These are phyloP conservation scores for Rotaria macrura DNA, from an alignment of 2,888 invertebrate genomes.

Conservation along the genomic window DNA sequence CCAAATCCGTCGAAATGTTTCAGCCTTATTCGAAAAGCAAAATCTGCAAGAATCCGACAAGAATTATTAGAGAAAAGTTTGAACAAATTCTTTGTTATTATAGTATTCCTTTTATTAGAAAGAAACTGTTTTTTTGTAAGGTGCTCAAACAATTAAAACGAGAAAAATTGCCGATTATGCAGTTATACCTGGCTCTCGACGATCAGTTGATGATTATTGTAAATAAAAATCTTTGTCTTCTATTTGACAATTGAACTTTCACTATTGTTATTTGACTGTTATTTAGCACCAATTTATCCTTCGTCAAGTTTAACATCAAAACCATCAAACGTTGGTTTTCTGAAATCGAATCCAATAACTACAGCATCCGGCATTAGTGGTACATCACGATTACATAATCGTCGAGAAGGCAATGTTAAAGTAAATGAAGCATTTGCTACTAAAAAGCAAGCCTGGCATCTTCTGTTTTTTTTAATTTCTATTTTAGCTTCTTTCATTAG, in stretches of 20 bases:
- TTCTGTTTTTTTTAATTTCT: too few relatives aligned
- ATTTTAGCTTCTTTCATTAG: conserved; percentile 8
- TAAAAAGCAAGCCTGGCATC: too few relatives aligned
- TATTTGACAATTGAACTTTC: background rate
- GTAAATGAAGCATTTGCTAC: background rate
- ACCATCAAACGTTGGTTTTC: background rate
- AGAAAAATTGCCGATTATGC: background rate
- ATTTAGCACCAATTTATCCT: background rate
- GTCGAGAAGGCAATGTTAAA: background rate
- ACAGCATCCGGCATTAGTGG: background rate
- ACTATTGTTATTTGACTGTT: too few relatives aligned
- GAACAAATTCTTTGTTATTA: background rate
- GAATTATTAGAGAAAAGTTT: conserved; percentile 75
- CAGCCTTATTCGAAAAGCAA: conserved; percentile 79
- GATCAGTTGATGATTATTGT: conserved; percentile 9
- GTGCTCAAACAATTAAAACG: background rate
- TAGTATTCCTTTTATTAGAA: too few relatives aligned
- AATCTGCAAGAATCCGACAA: conserved; percentile 75
- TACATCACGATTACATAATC: background rate
- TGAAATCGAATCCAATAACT: background rate
- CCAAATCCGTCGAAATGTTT: conserved; percentile 77
- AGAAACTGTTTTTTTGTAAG: background rate
- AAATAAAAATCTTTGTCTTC: background rate
- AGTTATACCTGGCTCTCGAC: conserved; percentile 5
- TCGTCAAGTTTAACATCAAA: background rate